These are phyloP conservation scores for Carcharodon carcharias DNA, from an alignment of 2,797 vertebrate genomes.

Conservation along the genomic window DNA sequence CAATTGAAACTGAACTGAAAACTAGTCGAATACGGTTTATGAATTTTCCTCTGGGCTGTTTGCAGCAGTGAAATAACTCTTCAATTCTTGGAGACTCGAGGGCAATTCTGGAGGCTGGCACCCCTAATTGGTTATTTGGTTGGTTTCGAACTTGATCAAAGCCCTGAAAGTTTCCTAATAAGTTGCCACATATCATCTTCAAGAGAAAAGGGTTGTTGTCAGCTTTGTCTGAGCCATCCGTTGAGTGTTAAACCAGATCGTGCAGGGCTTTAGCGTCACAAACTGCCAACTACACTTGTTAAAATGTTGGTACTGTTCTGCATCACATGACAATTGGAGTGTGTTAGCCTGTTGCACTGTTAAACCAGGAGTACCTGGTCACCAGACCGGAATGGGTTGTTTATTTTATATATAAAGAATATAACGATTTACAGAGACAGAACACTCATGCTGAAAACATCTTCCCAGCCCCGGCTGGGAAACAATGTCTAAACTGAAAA, in stretches of 20 bases:
- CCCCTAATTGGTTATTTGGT: neutral
- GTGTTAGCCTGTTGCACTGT: neutral
- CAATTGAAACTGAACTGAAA: neutral
- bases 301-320: neutral
- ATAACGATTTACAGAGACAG: neutral
- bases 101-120: neutral
- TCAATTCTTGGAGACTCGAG: neutral
- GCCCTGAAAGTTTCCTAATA: neutral
- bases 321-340: slow-evolving; percentile 7
- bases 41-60: neutral
- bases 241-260: neutral
- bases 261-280: neutral
- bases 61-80: neutral
- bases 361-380: neutral
- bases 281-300: no score
- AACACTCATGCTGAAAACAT: neutral
- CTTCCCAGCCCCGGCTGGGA: neutral
- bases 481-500: neutral
- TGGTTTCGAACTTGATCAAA: neutral
- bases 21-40: neutral
- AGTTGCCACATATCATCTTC: neutral
- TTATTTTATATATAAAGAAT: neutral
- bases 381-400: neutral
- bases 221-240: neutral
- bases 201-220: neutral